Conservation (phyloP, 2,888 invertebrate genomes). For the Eilema sororculum region DNA sequence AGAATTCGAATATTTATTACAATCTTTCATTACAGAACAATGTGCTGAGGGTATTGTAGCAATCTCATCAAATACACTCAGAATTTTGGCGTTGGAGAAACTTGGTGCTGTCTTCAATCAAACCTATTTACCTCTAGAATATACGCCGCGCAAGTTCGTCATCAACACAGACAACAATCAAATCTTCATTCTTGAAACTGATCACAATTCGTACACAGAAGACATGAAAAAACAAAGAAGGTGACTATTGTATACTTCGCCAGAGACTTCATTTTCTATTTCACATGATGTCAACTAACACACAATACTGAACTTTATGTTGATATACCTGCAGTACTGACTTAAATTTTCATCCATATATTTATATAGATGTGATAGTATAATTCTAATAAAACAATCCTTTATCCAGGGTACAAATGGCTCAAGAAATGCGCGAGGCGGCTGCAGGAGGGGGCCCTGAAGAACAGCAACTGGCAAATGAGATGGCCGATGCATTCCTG, state of each 20-base stretch:
- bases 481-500: constrained; percentile 98
- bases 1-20: constrained; percentile 37
- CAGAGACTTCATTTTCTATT: constrained; percentile 10
- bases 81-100: constrained; percentile 99
- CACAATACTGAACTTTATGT: constrained; percentile 75
- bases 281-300: constrained; percentile 75
- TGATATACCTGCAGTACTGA: constrained; percentile 84
- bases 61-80: constrained; percentile 98
- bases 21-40: constrained; percentile 89
- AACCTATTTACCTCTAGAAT: constrained; percentile 96
- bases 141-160: constrained; percentile 97
- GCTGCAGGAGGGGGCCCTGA: constrained; percentile 94
- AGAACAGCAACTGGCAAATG: constrained; percentile 97
- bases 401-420: constrained; percentile 94
- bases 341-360: background rate
- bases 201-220: constrained; percentile 99
- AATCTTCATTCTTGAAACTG: constrained; percentile 97
- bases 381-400: background rate
- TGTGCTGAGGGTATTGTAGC: constrained; percentile 99
- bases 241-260: constrained; percentile 54
- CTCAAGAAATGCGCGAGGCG: constrained; percentile 99
- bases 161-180: constrained; percentile 97
- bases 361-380: background rate
- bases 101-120: constrained; percentile 99
- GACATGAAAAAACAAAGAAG: constrained; percentile 96